These are phyloP conservation scores for Hetaerina titia DNA, from an alignment of 2,888 invertebrate species.

Conservation along the genomic window DNA sequence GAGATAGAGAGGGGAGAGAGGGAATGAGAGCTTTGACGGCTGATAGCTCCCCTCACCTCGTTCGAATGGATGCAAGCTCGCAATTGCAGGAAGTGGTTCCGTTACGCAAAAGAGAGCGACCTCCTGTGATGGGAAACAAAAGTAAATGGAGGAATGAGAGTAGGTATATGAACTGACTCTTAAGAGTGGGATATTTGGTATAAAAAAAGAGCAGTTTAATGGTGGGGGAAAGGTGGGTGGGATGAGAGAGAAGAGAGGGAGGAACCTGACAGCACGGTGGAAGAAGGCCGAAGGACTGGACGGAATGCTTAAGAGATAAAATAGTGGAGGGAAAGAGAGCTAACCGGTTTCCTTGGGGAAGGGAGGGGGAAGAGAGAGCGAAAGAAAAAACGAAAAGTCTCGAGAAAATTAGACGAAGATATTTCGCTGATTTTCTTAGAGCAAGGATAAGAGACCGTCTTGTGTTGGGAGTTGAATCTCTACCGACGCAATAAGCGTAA, in stretches of 20 bases:
- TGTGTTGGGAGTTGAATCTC: neutral
- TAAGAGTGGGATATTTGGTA: neutral
- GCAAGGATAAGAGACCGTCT: conserved; percentile 41
- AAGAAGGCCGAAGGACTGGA: neutral
- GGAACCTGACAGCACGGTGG: neutral
- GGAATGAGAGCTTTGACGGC: conserved; percentile 22
- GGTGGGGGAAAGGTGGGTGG: neutral
- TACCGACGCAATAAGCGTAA: conserved; percentile 22
- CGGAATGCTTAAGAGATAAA: neutral
- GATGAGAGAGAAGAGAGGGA: neutral
- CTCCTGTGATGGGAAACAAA: conserved; percentile 31
- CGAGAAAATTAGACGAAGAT: conserved; percentile 54
- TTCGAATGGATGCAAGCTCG: neutral
- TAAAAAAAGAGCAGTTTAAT: neutral
- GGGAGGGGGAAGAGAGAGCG: neutral
- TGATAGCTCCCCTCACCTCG: conserved; percentile 8
- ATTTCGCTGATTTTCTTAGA: conserved; percentile 34
- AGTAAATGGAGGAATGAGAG: conserved; percentile 43
- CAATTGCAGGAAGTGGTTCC: conserved; percentile 64
- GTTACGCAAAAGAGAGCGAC: conserved; percentile 54
- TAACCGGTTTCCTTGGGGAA: conserved; percentile 34
- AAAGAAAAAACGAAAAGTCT: neutral
- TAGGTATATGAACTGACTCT: conserved; percentile 22
- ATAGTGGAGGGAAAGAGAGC: neutral
- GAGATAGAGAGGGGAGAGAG: neutral